phyloP scores from a whole-genome alignment of 92 coral and sea anemone species.

The Palythoa grandis region DNA sequence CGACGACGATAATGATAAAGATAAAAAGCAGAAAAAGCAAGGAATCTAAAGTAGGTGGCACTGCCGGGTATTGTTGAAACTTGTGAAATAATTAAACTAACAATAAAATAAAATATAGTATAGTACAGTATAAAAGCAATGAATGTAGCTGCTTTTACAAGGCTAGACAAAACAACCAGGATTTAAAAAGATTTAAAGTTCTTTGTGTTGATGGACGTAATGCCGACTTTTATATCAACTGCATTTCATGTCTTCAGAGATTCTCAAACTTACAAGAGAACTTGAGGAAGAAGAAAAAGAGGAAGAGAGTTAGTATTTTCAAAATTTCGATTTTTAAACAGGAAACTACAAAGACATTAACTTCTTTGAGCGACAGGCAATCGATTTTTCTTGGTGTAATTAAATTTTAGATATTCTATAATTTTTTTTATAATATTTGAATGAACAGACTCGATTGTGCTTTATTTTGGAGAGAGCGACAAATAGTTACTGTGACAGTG shows the following conservation, averaged over 20 bases:
- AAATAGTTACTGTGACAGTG: background rate
- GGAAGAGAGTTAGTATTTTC: slow-evolving; percentile 41
- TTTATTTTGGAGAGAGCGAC: background rate
- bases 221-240: background rate
- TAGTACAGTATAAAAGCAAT: no score
- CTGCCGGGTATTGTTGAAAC: background rate
- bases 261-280: slow-evolving; percentile 26
- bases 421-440: no score
- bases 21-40: no score
- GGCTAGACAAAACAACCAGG: no score
- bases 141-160: background rate
- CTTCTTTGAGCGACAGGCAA: no score
- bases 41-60: background rate
- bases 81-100: background rate
- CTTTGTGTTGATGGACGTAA: background rate
- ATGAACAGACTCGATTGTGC: background rate
- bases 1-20: no score
- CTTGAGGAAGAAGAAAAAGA: slow-evolving; percentile 38
- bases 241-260: slow-evolving; percentile 16
- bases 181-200: background rate
- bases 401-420: no score
- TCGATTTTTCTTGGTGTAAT: no score
- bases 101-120: background rate
- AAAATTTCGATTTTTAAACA: no score
- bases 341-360: no score